Percentiles rank a stretch among this genome's conserved stretches.
Evolutionary conservation across 1,140 invertebrate genomes (phyloP).

Genomic region (Lucilia sericata): DNA sequence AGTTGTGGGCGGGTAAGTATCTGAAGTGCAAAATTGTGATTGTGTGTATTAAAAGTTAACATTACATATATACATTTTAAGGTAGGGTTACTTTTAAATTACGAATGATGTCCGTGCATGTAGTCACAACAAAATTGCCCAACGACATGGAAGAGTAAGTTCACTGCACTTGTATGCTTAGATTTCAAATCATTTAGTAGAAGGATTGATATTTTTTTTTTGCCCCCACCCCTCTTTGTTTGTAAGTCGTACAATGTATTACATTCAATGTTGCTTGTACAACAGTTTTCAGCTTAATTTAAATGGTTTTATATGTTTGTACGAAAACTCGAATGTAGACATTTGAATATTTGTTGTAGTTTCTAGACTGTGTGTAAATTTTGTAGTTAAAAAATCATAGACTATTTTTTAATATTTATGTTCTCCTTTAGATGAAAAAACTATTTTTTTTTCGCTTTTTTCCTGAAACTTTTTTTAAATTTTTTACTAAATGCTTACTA

Average conservation of each 20-base stretch:
- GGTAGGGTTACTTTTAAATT: neutral
- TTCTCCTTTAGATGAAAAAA: too few species aligned
- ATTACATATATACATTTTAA: neutral
- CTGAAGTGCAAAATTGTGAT: neutral
- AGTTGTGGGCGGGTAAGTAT: too few species aligned
- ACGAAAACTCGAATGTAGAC: neutral
- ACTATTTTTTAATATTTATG: neutral
- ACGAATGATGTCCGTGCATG: neutral
- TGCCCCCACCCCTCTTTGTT: neutral
- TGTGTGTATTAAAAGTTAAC: neutral
- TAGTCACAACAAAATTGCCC: conserved; percentile 18
- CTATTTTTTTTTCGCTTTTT: too few species aligned
- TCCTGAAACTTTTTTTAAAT: too few species aligned
- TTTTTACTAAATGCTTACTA: too few species aligned
- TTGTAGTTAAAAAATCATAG: neutral
- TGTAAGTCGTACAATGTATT: neutral
- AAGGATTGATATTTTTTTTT: conserved; percentile 13
- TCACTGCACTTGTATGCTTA: conserved; percentile 26
- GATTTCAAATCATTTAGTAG: conserved; percentile 26
- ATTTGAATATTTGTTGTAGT: neutral
- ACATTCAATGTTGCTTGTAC: neutral
- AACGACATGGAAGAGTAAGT: conserved; percentile 23
- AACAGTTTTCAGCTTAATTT: conserved; percentile 12
- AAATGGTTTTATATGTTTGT: neutral
- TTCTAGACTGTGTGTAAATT: neutral